Conservation (phyloP, 2,888 invertebrate genomes). For the Colostygia pectinataria region DNA sequence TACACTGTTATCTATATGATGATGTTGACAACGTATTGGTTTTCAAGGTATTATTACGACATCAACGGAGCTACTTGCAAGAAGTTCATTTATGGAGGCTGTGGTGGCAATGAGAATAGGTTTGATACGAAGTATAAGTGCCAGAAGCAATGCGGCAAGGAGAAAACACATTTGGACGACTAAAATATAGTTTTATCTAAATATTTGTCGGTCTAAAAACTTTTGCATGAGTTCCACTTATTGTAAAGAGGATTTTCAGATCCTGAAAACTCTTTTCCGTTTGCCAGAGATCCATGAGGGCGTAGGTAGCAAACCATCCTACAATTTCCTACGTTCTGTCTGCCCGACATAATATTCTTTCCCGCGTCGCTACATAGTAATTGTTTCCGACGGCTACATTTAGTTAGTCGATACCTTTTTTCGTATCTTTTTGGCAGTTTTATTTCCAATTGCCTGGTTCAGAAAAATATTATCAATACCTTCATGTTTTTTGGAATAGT, state of each 20-base stretch:
- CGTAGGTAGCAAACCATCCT: neutral
- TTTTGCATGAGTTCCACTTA: no score
- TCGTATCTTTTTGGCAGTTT: conserved; percentile 5
- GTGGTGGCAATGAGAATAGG: conserved; percentile 61
- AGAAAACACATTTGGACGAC: neutral
- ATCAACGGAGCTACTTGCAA: conserved; percentile 48
- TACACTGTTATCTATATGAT: no score
- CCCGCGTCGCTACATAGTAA: conserved; percentile 2
- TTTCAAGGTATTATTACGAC: conserved; percentile 54
- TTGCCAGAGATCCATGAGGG: no score
- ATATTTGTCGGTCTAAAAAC: no score
- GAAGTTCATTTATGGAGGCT: conserved; percentile 59
- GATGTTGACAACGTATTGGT: neutral
- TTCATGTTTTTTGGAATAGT: no score
- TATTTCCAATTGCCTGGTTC: no score
- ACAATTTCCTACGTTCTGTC: neutral
- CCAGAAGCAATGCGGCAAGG: conserved; percentile 14
- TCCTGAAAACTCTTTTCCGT: no score
- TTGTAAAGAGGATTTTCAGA: no score
- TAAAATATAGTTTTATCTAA: conserved; percentile 2
- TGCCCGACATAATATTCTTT: neutral
- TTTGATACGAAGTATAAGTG: conserved; percentile 44
- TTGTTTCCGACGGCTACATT: conserved; percentile 13
- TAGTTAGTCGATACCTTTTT: conserved; percentile 29
- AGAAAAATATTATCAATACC: no score